phyloP scores from a whole-genome alignment of 2,888 invertebrate genomes.

The Pandemis heparana region DNA sequence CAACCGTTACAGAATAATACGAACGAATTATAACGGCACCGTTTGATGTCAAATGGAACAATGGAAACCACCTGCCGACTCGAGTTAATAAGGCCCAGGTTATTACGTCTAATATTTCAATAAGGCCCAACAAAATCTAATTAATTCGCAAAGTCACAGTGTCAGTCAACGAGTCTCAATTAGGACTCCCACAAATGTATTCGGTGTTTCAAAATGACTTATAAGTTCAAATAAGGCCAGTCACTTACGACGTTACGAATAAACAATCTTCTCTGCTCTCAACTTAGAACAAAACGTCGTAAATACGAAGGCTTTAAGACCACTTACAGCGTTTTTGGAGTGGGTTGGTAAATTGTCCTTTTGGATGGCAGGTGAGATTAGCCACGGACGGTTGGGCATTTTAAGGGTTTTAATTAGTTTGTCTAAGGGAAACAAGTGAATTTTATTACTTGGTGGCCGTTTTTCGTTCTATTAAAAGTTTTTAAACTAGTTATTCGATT shows the following conservation, averaged over 20 bases:
- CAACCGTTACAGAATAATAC: conserved; percentile 14
- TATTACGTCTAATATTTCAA: conserved; percentile 42
- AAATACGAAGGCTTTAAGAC: conserved; percentile 12
- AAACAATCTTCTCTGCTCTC: not conserved
- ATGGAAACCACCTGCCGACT: conserved; percentile 42
- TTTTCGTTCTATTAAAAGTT: conserved; percentile 17
- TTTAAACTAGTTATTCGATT: conserved; percentile 2
- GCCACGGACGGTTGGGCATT: conserved; percentile 39
- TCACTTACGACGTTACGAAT: conserved; percentile 19
- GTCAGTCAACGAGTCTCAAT: conserved; percentile 42
- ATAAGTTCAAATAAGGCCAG: not conserved
- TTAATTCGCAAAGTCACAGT: conserved; percentile 43
- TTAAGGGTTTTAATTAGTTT: conserved; percentile 46
- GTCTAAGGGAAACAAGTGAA: conserved; percentile 41
- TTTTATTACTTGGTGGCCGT: conserved; percentile 31
- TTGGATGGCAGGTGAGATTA: conserved; percentile 41
- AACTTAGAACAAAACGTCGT: conserved; percentile 6
- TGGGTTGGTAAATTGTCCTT: conserved; percentile 32
- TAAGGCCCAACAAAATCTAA: conserved; percentile 38
- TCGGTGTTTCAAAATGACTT: not conserved
- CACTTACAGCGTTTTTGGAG: conserved; percentile 22
- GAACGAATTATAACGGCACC: conserved; percentile 4
- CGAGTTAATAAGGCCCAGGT: conserved; percentile 35
- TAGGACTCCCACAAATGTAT: conserved; percentile 34
- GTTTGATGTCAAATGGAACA: conserved; percentile 41